phyloP scores from a whole-genome alignment of 2,797 vertebrate species.

The Carapus acus region DNA sequence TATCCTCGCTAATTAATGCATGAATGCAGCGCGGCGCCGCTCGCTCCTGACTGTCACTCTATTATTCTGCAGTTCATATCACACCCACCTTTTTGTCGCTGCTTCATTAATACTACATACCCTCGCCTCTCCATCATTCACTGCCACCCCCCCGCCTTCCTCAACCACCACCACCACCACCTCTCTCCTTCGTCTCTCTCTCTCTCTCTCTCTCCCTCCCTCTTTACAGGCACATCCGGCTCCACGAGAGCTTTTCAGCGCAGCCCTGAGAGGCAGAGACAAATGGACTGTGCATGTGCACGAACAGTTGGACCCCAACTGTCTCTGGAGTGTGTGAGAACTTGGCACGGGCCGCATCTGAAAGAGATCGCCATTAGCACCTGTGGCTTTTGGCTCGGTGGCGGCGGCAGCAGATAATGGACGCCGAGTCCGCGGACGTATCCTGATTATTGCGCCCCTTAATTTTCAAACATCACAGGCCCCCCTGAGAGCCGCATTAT shows the following conservation, averaged over 20 bases:
- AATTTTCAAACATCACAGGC: conserved; percentile 45
- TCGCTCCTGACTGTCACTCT: conserved; percentile 43
- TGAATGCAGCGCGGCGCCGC: conserved; percentile 32
- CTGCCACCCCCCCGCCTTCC: neutral
- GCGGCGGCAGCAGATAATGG: conserved; percentile 48
- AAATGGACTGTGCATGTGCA: conserved; percentile 58
- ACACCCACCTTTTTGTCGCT: conserved; percentile 50
- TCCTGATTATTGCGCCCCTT: conserved; percentile 39
- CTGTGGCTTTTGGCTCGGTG: conserved; percentile 52
- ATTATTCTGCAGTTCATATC: conserved; percentile 50
- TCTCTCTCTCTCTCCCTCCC: conserved; percentile 18
- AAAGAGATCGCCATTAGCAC: conserved; percentile 56
- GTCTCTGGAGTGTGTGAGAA: conserved; percentile 40
- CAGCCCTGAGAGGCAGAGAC: conserved; percentile 42
- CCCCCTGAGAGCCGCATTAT: conserved; percentile 50
- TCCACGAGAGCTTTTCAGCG: conserved; percentile 41
- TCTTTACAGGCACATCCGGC: conserved; percentile 40
- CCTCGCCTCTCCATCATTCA: conserved; percentile 29
- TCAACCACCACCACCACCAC: no score
- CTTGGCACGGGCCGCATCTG: conserved; percentile 40
- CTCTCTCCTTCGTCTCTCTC: no score
- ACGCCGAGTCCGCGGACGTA: conserved; percentile 38
- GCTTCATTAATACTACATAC: conserved; percentile 60
- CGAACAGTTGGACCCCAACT: conserved; percentile 56
- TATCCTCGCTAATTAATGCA: conserved; percentile 63